Percentiles rank a stretch among this genome's conserved stretches.
These are phyloP conservation scores for Sternarchorhynchus goeldii DNA, from an alignment of 2,797 vertebrate genomes.

Conservation along the genomic window DNA sequence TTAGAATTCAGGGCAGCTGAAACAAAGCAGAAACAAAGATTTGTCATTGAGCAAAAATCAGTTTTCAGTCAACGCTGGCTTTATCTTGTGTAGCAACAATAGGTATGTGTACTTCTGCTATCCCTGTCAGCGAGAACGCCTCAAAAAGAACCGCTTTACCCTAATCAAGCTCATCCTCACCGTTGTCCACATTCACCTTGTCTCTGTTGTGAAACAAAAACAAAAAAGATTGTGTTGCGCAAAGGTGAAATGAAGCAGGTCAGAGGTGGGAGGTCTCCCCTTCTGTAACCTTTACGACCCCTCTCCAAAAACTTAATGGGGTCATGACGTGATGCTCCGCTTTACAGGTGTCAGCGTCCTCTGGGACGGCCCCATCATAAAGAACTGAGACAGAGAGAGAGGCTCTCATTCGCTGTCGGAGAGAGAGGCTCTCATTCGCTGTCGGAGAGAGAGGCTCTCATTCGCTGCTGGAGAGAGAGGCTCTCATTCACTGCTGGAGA, in stretches of 20 bases:
- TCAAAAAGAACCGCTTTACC: too few relatives aligned
- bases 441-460: too few relatives aligned
- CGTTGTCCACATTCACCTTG: neutral
- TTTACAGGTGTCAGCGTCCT: conserved; percentile 59
- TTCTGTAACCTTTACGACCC: conserved; percentile 43
- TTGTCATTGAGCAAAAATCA: too few relatives aligned
- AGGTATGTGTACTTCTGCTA: too few relatives aligned
- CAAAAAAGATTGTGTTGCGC: too few relatives aligned
- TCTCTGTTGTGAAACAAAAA: neutral
- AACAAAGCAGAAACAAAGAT: too few relatives aligned
- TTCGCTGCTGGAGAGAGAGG: conserved; percentile 38
- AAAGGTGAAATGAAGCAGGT: conserved; percentile 36
- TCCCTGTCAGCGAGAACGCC: too few relatives aligned
- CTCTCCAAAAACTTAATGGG: conserved; percentile 49
- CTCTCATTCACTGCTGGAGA: conserved; percentile 32
- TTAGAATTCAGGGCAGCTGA: too few relatives aligned
- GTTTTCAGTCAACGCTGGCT: too few relatives aligned
- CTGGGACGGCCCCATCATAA: conserved; percentile 51
- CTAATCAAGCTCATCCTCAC: neutral
- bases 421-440: conserved; percentile 33
- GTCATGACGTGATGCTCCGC: conserved; percentile 64
- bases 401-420: conserved; percentile 26
- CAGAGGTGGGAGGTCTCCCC: conserved; percentile 19
- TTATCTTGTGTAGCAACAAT: too few relatives aligned
- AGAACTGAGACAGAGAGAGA: conserved; percentile 51